Evolutionary conservation across 2,888 invertebrate genomes (phyloP).

Genomic region (Erannis defoliaria): DNA sequence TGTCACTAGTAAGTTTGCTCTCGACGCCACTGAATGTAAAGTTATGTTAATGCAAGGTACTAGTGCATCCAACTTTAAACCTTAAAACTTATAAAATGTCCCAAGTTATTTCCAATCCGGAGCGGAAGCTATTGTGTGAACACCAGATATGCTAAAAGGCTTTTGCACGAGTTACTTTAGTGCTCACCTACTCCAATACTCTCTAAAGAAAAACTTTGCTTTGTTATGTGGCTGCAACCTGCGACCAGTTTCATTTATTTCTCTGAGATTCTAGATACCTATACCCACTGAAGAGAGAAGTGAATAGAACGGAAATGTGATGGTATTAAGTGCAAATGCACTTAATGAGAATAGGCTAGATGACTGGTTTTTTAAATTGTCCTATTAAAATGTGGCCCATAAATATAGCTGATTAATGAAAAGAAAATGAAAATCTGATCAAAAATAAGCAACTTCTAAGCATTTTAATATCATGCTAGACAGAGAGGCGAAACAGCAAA

Average conservation of each 20-base stretch:
- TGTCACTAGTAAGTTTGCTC: constrained; percentile 76
- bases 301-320: too few species aligned
- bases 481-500: too few species aligned
- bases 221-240: constrained; percentile 25
- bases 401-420: too few species aligned
- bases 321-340: too few species aligned
- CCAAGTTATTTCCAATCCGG: constrained; percentile 68
- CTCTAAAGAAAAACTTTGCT: constrained; percentile 30
- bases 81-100: constrained; percentile 79
- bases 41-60: constrained; percentile 77
- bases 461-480: too few species aligned
- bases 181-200: constrained; percentile 21
- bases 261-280: not conserved
- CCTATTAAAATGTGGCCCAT: too few species aligned
- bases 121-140: constrained; percentile 57
- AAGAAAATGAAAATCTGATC: too few species aligned
- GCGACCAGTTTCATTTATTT: constrained; percentile 19
- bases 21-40: constrained; percentile 80
- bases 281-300: too few species aligned
- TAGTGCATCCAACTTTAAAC: constrained; percentile 72
- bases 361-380: too few species aligned
- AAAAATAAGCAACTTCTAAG: too few species aligned
- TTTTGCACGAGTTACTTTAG: constrained; percentile 33
- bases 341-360: too few species aligned
- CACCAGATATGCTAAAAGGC: constrained; percentile 44